Conservation (phyloP, 2,113 vertebrate genomes). For the Spheniscus mendiculus region DNA sequence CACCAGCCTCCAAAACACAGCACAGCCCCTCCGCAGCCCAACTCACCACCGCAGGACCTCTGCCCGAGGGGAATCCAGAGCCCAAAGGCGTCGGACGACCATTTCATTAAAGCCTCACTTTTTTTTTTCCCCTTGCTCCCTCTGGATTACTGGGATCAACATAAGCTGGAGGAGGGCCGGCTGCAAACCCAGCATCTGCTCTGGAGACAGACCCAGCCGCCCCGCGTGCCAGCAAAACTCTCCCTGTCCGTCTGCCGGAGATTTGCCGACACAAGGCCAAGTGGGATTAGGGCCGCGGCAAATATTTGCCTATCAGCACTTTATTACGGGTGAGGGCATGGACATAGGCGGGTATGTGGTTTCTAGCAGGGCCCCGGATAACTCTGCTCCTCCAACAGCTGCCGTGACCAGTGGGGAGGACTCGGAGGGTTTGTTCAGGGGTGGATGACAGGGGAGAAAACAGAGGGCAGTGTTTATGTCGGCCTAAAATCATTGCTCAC, state of each 20-base stretch:
- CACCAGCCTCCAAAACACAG: neutral
- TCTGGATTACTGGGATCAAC: conserved; percentile 1
- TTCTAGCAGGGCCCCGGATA: neutral
- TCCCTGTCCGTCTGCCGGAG: neutral
- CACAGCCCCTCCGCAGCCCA: neutral
- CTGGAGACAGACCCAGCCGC: neutral
- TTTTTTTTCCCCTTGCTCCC: neutral
- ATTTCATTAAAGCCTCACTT: neutral
- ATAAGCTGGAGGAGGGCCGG: neutral
- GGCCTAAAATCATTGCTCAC: neutral
- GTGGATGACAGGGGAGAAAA: too few relatives aligned
- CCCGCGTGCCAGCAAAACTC: neutral
- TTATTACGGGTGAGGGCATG: neutral
- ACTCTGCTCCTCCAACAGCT: neutral
- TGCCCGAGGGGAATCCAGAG: neutral
- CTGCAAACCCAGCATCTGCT: neutral
- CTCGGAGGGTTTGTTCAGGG: neutral
- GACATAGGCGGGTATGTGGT: neutral
- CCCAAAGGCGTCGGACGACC: neutral
- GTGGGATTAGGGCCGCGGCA: conserved; percentile 31
- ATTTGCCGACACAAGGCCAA: conserved; percentile 58
- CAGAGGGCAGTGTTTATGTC: neutral
- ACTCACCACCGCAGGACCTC: neutral
- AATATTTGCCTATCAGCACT: conserved; percentile 50
- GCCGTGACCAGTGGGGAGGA: rapidly evolving